phyloP scores from a whole-genome alignment of 2,797 vertebrate species.

The Chelon labrosus region DNA sequence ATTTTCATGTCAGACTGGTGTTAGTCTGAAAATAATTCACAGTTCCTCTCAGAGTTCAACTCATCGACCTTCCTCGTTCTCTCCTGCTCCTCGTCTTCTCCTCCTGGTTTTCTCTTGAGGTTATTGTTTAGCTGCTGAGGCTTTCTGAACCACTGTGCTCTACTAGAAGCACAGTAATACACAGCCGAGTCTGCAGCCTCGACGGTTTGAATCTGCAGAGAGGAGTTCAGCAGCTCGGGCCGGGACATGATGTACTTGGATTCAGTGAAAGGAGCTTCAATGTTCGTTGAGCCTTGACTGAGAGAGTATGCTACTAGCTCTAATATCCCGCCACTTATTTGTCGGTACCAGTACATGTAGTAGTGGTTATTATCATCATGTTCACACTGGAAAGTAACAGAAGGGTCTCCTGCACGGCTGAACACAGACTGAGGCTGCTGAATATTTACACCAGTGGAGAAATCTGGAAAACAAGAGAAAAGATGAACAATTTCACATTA shows the following conservation, averaged over 20 bases:
- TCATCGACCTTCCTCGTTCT: too few species aligned
- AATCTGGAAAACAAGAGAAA: slow-evolving; percentile 16
- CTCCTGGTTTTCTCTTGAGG: too few species aligned
- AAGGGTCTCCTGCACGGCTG: neutral
- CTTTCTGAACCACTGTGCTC: slow-evolving; percentile 56
- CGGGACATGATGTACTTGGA: slow-evolving; percentile 55
- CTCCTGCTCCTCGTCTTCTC: too few species aligned
- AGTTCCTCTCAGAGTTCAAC: too few species aligned
- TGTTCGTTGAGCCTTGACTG: rapidly evolving
- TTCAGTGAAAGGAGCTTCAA: slow-evolving; percentile 41
- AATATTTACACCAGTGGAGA: slow-evolving; percentile 41
- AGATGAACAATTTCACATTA: too few species aligned
- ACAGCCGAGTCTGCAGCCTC: slow-evolving; percentile 58
- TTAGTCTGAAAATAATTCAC: neutral
- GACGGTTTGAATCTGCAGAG: slow-evolving; percentile 32
- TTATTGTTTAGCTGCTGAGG: slow-evolving; percentile 49
- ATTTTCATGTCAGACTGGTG: neutral
- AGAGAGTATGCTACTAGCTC: slow-evolving; percentile 41
- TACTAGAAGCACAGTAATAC: slow-evolving; percentile 75
- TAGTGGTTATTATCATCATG: slow-evolving; percentile 46
- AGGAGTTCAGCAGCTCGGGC: neutral
- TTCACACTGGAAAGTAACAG: slow-evolving; percentile 51
- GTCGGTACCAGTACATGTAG: slow-evolving; percentile 76
- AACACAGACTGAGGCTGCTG: slow-evolving; percentile 22
- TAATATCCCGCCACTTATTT: slow-evolving; percentile 21